phyloP scores from a whole-genome alignment of 92 coral and sea anemone species.

The Nematostella vectensis region DNA sequence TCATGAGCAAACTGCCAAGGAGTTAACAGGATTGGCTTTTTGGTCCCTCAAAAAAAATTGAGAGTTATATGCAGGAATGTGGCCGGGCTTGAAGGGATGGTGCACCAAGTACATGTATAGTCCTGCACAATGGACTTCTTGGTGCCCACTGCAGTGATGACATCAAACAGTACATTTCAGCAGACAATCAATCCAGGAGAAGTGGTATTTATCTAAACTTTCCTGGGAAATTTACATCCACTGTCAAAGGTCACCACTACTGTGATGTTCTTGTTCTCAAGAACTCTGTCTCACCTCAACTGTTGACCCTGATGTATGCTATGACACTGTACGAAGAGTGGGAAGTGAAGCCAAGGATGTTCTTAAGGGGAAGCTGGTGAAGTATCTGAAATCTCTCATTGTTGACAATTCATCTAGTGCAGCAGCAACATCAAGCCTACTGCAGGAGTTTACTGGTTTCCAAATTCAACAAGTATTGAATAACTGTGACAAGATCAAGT shows the following conservation, averaged over 20 bases:
- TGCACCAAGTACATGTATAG: conserved; percentile 29
- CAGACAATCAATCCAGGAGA: conserved; percentile 25
- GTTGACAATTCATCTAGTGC: conserved; percentile 8
- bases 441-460: conserved; percentile 22
- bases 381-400: conserved; percentile 14
- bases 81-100: conserved; percentile 46
- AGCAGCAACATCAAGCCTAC: conserved; percentile 10
- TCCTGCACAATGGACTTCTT: conserved; percentile 39
- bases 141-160: conserved; percentile 29
- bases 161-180: conserved; percentile 20
- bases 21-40: conserved; percentile 26
- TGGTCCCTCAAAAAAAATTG: conserved; percentile 50
- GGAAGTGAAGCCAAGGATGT: conserved; percentile 7
- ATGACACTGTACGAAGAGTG: conserved; percentile 19
- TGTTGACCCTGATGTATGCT: conserved; percentile 2
- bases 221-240: conserved; percentile 7
- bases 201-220: conserved; percentile 16
- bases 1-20: conserved; percentile 32
- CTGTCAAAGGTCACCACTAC: conserved; percentile 26
- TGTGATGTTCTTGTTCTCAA: conserved; percentile 27
- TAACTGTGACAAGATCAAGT: conserved; percentile 28
- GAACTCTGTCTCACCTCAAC: background rate
- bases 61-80: conserved; percentile 39
- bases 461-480: conserved; percentile 22
- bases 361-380: conserved; percentile 5